A percentile compares a stretch with the other conserved stretches of the same genome.
These are phyloP conservation scores for Ellobium chinense DNA, from an alignment of 2,888 invertebrate genomes.

Conservation along the genomic window DNA sequence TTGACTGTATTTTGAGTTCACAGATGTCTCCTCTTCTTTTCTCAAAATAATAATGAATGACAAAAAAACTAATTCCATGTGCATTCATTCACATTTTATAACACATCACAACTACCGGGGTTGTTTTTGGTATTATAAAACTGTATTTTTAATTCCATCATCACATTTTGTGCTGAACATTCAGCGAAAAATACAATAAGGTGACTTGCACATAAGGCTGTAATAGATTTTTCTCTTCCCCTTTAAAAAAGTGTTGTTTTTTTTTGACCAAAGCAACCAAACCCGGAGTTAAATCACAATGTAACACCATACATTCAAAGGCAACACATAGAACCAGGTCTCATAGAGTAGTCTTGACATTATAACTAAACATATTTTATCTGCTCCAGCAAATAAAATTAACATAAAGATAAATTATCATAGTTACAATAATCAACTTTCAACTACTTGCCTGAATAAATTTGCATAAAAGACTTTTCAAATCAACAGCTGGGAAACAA, in stretches of 20 bases:
- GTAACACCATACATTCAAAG: conserved; percentile 24
- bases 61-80: too few species aligned
- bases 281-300: conserved; percentile 9
- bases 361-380: background rate
- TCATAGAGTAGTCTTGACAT: too few species aligned
- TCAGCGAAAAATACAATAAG: background rate
- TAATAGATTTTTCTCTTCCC: conserved; percentile 5
- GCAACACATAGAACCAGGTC: background rate
- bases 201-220: conserved; percentile 7
- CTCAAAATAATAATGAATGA: too few species aligned
- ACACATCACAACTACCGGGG: too few species aligned
- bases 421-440: background rate
- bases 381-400: background rate
- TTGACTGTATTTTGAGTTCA: background rate
- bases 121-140: too few species aligned
- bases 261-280: conserved; percentile 14
- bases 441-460: background rate
- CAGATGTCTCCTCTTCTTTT: too few species aligned
- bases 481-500: background rate
- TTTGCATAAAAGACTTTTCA: background rate
- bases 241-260: conserved; percentile 1
- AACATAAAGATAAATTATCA: background rate
- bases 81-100: too few species aligned
- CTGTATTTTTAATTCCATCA: background rate
- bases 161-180: background rate